Evolutionary conservation across 2,797 vertebrate genomes (phyloP).

Genomic region (Lithobates sylvaticus): DNA sequence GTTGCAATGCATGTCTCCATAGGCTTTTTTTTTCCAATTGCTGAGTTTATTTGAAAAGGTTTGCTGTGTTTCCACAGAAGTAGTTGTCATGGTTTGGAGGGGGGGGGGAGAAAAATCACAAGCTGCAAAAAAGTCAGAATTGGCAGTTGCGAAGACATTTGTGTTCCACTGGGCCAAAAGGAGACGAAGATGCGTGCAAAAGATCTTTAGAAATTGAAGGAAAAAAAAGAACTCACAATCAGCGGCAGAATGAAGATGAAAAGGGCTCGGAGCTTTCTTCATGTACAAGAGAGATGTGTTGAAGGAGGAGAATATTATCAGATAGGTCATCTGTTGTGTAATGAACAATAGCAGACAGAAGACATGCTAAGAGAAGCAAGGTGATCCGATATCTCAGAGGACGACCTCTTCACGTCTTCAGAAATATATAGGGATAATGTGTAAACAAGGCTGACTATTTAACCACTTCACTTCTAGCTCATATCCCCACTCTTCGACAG

Average conservation of each 20-base stretch:
- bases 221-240: constrained; percentile 68
- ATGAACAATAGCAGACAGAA: constrained; percentile 80
- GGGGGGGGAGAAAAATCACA: constrained; percentile 72
- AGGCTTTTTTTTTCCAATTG: constrained; percentile 57
- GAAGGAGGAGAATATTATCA: constrained; percentile 79
- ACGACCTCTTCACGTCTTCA: constrained; percentile 34
- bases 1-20: constrained; percentile 64
- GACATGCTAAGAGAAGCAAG: constrained; percentile 77
- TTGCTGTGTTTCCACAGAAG: constrained; percentile 74
- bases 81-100: constrained; percentile 80
- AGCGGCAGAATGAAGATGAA: constrained; percentile 80
- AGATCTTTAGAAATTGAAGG: constrained; percentile 74
- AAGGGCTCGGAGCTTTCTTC: constrained; percentile 76
- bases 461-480: background rate
- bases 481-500: background rate
- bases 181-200: constrained; percentile 76
- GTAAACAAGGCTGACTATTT: background rate
- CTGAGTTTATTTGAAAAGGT: constrained; percentile 77
- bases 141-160: constrained; percentile 85
- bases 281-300: constrained; percentile 75
- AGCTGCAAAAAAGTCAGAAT: constrained; percentile 82
- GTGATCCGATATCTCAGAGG: constrained; percentile 76
- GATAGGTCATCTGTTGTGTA: constrained; percentile 87
- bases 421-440: constrained; percentile 26
- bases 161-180: constrained; percentile 80